phyloP scores from a whole-genome alignment of 2,888 invertebrate species.

The Agrotis puta region DNA sequence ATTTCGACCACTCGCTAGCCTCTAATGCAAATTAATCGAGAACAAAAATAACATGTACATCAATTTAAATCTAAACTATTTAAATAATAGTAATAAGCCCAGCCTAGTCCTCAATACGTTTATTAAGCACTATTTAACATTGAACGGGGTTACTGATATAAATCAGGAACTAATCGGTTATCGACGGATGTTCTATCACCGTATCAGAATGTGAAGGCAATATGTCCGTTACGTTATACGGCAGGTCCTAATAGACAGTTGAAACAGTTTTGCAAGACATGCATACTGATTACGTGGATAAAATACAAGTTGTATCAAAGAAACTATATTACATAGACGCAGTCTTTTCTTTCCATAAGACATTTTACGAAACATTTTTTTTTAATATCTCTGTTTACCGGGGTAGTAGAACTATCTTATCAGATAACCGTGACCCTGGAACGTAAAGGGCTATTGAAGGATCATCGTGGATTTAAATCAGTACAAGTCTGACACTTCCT shows the following conservation, averaged over 20 bases:
- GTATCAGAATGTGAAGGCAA: slow-evolving; percentile 17
- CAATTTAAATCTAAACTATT: background rate
- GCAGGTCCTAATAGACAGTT: slow-evolving; percentile 4
- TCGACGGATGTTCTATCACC: slow-evolving; percentile 32
- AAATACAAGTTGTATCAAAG: too few species aligned
- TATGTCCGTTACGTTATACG: slow-evolving; percentile 30
- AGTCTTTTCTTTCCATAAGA: background rate
- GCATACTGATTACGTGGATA: slow-evolving; percentile 9
- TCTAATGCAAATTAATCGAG: background rate
- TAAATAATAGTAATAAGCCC: background rate
- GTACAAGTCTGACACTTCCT: too few species aligned
- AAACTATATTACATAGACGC: too few species aligned
- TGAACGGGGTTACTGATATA: slow-evolving; percentile 36
- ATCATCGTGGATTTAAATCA: too few species aligned
- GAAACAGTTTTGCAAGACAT: slow-evolving; percentile 18
- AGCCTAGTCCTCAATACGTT: slow-evolving; percentile 11
- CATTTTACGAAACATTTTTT: too few species aligned
- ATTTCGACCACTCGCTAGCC: too few species aligned
- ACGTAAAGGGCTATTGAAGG: too few species aligned
- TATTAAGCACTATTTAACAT: slow-evolving; percentile 27
- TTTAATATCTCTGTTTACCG: too few species aligned
- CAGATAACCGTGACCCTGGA: too few species aligned
- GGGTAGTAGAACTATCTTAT: too few species aligned
- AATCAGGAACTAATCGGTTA: slow-evolving; percentile 33
- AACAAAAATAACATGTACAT: background rate